These are phyloP conservation scores for Poecilobothrus nobilitatus DNA, from an alignment of 2,888 invertebrate genomes.

Conservation along the genomic window DNA sequence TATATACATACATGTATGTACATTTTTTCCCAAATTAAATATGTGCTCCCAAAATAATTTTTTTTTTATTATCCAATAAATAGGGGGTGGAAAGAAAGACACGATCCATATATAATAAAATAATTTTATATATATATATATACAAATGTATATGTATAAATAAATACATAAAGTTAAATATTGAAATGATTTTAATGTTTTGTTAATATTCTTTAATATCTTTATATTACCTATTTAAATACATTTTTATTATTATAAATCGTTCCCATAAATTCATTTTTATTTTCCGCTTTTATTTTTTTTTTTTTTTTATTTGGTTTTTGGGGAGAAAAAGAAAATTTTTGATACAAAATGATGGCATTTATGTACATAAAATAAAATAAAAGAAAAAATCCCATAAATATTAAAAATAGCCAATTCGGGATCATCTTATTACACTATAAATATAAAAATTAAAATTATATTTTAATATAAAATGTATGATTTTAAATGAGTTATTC, in stretches of 20 bases:
- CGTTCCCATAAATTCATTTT: not conserved
- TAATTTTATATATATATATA: not conserved
- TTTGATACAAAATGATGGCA: no score
- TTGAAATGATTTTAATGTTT: slow-evolving; percentile 1
- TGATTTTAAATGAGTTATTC: not conserved
- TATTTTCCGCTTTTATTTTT: no score
- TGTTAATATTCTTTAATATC: slow-evolving; percentile 4
- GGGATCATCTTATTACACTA: not conserved
- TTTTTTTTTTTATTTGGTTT: no score
- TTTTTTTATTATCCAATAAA: slow-evolving; percentile 1
- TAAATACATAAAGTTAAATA: not conserved
- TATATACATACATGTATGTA: no score
- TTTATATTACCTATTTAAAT: slow-evolving; percentile 6
- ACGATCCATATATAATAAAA: not conserved
- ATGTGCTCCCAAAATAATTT: not conserved
- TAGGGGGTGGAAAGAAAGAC: not conserved
- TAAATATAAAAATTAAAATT: not conserved
- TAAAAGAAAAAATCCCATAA: not conserved
- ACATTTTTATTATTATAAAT: not conserved
- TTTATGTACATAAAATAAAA: no score
- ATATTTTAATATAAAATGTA: not conserved
- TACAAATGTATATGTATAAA: not conserved
- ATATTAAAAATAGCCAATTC: slow-evolving; percentile 6
- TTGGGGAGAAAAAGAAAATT: no score
- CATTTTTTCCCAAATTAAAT: not conserved